Percentiles rank a stretch among this genome's conserved stretches.
Conservation (phyloP, 2,888 invertebrate genomes). For the Eurytoma adleriae region DNA sequence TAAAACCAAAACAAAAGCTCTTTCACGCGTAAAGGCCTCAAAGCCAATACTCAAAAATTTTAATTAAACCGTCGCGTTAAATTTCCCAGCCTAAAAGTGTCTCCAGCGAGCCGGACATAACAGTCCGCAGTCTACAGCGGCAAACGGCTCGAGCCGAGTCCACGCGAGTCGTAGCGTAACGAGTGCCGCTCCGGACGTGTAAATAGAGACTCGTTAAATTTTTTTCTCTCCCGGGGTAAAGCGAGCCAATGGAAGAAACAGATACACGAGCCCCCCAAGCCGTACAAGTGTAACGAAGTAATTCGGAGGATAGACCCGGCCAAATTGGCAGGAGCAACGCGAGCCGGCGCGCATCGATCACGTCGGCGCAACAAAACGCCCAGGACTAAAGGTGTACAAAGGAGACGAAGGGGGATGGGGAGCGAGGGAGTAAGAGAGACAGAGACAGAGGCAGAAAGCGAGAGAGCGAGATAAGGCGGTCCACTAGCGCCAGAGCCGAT, state of each 20-base stretch:
- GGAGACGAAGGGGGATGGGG: background rate
- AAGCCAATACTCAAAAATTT: too few species aligned
- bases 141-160: too few species aligned
- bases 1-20: too few species aligned
- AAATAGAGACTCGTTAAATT: slow-evolving; percentile 47
- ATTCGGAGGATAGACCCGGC: slow-evolving; percentile 45
- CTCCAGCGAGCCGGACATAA: too few species aligned
- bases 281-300: slow-evolving; percentile 49
- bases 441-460: background rate
- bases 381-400: background rate
- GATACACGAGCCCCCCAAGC: slow-evolving; percentile 26
- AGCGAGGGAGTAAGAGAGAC: background rate
- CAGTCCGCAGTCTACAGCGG: too few species aligned
- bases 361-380: too few species aligned
- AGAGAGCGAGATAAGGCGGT: slow-evolving; percentile 40
- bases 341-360: background rate
- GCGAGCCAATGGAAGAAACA: slow-evolving; percentile 36
- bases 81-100: too few species aligned
- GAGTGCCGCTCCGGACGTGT: slow-evolving; percentile 2
- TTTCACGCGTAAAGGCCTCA: too few species aligned
- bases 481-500: slow-evolving; percentile 27
- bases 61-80: too few species aligned
- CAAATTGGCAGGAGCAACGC: slow-evolving; percentile 37
- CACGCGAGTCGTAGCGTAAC: too few species aligned
- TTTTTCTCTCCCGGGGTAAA: slow-evolving; percentile 20